Conservation (phyloP, 2,113 vertebrate genomes). For the Dinomys branickii region DNA sequence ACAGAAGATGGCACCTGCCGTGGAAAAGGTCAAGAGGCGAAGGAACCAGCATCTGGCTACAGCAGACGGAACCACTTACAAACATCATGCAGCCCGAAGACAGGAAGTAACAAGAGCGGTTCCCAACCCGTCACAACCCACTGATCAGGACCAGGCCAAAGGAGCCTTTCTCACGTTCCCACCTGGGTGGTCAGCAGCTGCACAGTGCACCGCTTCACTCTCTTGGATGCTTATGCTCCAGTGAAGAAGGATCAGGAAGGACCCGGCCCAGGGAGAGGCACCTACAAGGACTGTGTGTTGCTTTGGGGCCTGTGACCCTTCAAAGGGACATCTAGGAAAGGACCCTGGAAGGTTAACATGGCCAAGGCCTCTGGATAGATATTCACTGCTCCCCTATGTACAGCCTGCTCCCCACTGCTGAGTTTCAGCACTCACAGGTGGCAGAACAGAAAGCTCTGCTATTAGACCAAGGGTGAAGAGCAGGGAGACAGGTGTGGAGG, state of each 20-base stretch:
- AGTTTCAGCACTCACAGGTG: not conserved
- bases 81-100: slow-evolving; percentile 54
- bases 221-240: not conserved
- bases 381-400: not conserved
- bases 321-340: not conserved
- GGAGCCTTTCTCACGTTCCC: slow-evolving; percentile 49
- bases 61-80: slow-evolving; percentile 72
- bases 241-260: not conserved
- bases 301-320: not conserved
- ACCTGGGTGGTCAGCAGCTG: not conserved
- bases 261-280: not conserved
- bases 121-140: slow-evolving; percentile 44
- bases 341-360: not conserved
- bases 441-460: not conserved
- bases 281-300: not conserved
- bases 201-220: not conserved
- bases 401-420: not conserved
- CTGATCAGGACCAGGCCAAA: slow-evolving; percentile 33
- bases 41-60: slow-evolving; percentile 26
- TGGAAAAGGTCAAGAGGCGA: slow-evolving; percentile 21
- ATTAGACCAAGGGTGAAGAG: not conserved
- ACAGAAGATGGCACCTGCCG: slow-evolving; percentile 30
- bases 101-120: slow-evolving; percentile 63
- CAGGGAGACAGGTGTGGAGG: not conserved
- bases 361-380: not conserved